Evolutionary conservation across 2,888 invertebrate genomes (phyloP).

Genomic region (Zygothrica quintamaculata): DNA sequence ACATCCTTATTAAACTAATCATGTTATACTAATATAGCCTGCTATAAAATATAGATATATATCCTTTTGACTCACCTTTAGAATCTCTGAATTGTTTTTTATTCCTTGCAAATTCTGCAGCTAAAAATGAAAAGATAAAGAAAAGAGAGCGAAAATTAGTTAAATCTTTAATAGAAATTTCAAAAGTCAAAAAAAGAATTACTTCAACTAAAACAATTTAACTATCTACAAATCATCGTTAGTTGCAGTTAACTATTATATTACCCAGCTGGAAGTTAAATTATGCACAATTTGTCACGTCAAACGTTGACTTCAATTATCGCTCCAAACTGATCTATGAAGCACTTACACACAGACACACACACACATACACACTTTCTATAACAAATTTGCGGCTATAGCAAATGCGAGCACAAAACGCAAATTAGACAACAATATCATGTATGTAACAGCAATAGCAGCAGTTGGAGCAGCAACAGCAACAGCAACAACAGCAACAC

Average conservation of each 20-base stretch:
- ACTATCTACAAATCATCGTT: conserved; percentile 30
- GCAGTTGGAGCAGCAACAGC: conserved; percentile 23
- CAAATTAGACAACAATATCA: conserved; percentile 40
- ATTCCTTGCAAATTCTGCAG: no score
- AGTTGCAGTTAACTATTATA: conserved; percentile 8
- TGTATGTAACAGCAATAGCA: conserved; percentile 50
- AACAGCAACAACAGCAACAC: conserved; percentile 44
- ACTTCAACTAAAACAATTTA: background rate
- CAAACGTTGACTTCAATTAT: conserved; percentile 66
- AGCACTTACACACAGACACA: conserved; percentile 25
- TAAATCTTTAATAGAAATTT: conserved; percentile 3
- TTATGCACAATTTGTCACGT: conserved; percentile 62
- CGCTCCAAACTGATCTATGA: conserved; percentile 69
- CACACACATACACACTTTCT: conserved; percentile 61
- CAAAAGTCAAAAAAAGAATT: background rate
- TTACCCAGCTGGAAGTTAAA: conserved; percentile 23
- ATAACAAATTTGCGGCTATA: conserved; percentile 68
- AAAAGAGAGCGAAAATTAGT: conserved; percentile 3
- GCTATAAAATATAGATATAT: no score
- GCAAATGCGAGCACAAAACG: conserved; percentile 11
- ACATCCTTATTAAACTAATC: no score
- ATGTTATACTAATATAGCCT: no score
- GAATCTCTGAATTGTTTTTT: no score
- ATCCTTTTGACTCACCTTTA: no score
- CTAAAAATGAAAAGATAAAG: no score